A percentile compares a stretch with the other conserved stretches of the same genome.
Evolutionary conservation across 2,113 vertebrate species (phyloP).

Genomic region (Gymnorhina tibicen): DNA sequence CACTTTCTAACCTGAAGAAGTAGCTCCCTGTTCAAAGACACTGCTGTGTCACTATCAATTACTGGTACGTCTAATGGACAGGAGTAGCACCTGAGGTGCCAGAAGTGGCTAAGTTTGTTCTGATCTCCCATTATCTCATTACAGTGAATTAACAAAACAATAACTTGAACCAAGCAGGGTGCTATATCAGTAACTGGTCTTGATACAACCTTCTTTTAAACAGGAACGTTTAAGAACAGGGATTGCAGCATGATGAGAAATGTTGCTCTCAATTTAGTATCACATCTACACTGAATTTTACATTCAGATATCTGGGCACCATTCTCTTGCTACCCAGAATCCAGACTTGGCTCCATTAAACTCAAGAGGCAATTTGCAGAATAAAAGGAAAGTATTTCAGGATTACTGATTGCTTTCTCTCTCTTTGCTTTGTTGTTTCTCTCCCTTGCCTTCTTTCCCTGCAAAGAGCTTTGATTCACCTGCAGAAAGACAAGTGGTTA

Average conservation of each 20-base stretch:
- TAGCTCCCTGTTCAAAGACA: background rate
- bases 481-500: background rate
- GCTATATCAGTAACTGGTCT: background rate
- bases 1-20: background rate
- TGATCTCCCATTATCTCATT: background rate
- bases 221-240: background rate
- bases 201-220: background rate
- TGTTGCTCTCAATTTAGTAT: background rate
- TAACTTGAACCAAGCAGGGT: background rate
- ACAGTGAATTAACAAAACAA: conserved; percentile 1
- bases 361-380: background rate
- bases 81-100: background rate
- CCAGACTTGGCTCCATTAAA: background rate
- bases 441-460: background rate
- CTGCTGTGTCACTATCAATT: background rate
- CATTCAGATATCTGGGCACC: background rate
- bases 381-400: background rate
- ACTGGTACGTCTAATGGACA: background rate
- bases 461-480: background rate
- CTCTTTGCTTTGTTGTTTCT: background rate
- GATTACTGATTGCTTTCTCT: background rate
- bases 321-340: background rate
- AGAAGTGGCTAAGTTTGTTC: background rate
- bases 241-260: background rate
- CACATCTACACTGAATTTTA: background rate